A percentile compares a stretch with the other conserved stretches of the same genome.
These are phyloP conservation scores for Chiloscyllium punctatum DNA, from an alignment of 2,797 vertebrate species.

Conservation along the genomic window DNA sequence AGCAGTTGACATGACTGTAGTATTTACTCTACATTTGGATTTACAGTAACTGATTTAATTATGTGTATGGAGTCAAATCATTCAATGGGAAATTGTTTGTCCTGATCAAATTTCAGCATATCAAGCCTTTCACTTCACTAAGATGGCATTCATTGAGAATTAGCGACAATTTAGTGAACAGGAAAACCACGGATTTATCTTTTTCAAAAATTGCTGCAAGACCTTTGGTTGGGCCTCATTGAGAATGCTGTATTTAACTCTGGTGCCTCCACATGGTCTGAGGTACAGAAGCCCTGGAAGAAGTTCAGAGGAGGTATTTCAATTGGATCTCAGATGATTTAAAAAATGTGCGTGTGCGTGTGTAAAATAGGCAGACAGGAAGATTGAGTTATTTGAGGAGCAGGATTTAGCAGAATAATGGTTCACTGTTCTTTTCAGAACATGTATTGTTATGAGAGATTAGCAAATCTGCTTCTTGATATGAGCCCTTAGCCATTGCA, in stretches of 20 bases:
- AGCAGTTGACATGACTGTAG: not conserved
- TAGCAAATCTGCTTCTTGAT: slow-evolving; percentile 3
- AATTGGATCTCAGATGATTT: no score
- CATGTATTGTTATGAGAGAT: slow-evolving; percentile 24
- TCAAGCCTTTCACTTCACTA: not conserved
- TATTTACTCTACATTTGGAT: slow-evolving; percentile 15
- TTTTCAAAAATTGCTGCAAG: not conserved
- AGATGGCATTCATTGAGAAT: slow-evolving; percentile 1
- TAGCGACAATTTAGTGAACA: not conserved
- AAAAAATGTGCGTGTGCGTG: no score
- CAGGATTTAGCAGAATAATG: slow-evolving; percentile 8
- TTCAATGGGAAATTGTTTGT: slow-evolving; percentile 19
- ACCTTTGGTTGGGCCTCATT: not conserved
- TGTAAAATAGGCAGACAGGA: not conserved
- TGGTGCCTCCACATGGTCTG: not conserved
- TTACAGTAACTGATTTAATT: slow-evolving; percentile 28
- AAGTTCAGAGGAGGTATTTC: not conserved
- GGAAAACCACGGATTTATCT: not conserved
- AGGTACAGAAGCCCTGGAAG: not conserved
- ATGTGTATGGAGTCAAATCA: slow-evolving; percentile 6
- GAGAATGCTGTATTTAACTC: not conserved
- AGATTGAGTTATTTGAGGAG: slow-evolving; percentile 3
- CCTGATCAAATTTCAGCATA: slow-evolving; percentile 13
- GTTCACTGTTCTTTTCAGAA: slow-evolving; percentile 14
- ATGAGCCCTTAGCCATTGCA: not conserved